Evolutionary conservation across 35 echinoderm and acorn worm genomes (phyloP).

Genomic region (Apostichopus californicus): DNA sequence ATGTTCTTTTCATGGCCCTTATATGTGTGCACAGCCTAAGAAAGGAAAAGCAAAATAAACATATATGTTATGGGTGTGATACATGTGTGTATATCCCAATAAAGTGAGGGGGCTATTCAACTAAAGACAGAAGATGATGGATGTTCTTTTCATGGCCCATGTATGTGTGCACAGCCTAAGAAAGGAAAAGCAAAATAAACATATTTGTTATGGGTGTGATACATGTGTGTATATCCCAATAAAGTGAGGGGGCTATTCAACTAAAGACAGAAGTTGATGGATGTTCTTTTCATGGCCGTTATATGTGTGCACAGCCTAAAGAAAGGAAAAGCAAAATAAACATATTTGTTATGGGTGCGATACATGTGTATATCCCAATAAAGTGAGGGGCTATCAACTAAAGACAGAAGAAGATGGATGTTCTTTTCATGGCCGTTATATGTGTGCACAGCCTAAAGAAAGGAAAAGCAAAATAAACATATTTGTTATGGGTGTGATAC

Average conservation of each 20-base stretch:
- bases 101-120: too few relatives aligned
- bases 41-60: background rate
- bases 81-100: too few relatives aligned
- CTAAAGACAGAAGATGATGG: constrained; percentile 85
- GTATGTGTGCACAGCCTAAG: too few relatives aligned
- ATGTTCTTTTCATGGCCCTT: constrained; percentile 76
- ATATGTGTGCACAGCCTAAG: constrained; percentile 69
- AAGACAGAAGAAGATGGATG: constrained; percentile 86
- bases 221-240: too few relatives aligned
- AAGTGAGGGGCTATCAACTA: constrained; percentile 45
- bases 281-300: too few relatives aligned
- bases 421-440: constrained; percentile 35
- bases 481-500: too few relatives aligned
- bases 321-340: background rate
- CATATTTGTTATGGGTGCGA: background rate
- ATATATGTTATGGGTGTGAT: too few relatives aligned
- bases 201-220: too few relatives aligned
- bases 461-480: background rate
- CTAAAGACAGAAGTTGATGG: too few relatives aligned
- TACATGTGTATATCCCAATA: background rate
- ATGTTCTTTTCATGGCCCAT: constrained; percentile 69
- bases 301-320: too few relatives aligned
- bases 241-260: too few relatives aligned
- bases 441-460: too few relatives aligned
- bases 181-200: background rate